Evolutionary conservation across 2,113 vertebrate genomes (phyloP).

Genomic region (Percina caprodes): DNA sequence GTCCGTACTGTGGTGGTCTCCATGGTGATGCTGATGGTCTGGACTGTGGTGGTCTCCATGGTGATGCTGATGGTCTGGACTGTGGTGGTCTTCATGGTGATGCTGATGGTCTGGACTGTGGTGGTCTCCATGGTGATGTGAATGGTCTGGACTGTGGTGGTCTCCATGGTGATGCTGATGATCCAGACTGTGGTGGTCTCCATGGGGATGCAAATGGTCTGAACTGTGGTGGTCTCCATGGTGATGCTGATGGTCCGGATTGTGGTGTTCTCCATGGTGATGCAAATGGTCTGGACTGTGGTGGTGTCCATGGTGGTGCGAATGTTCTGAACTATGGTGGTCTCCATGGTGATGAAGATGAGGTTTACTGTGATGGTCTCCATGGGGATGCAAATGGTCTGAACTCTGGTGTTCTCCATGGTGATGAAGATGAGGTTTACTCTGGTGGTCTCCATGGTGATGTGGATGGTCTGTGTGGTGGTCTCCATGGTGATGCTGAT

Average conservation of each 20-base stretch:
- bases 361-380: conserved; percentile 4
- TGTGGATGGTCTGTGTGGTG: not conserved
- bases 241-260: conserved; percentile 2
- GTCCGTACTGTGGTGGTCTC: not conserved
- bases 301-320: conserved; percentile 17
- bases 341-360: conserved; percentile 29
- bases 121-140: conserved; percentile 24
- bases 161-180: conserved; percentile 4
- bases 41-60: conserved; percentile 13
- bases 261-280: conserved; percentile 29
- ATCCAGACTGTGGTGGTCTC: not conserved
- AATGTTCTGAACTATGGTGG: not conserved
- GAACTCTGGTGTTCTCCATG: conserved; percentile 1
- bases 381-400: conserved; percentile 20
- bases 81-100: conserved; percentile 27
- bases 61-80: not conserved
- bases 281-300: not conserved
- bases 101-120: not conserved
- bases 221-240: conserved; percentile 6
- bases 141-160: not conserved
- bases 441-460: conserved; percentile 24
- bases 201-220: not conserved
- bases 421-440: not conserved
- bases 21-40: conserved; percentile 7
- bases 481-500: not conserved